phyloP scores from a whole-genome alignment of 2,113 vertebrate species.

The rabbit (Oryctolagus cuniculus) region mOryCun1.1 NC_091438.1:117933501-117934000 shows the following conservation, averaged over 20 bases:
- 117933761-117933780: too few relatives aligned
- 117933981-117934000: too few relatives aligned
- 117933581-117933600: neutral
- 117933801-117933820: too few relatives aligned
- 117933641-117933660: neutral
- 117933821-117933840: too few relatives aligned
- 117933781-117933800: too few relatives aligned
- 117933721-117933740: neutral
- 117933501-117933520: neutral
- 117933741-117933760: slow-evolving; percentile 3
- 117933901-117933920: too few relatives aligned
- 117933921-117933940: too few relatives aligned
- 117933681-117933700: neutral
- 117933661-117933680: neutral
- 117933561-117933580: neutral
- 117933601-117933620: neutral
- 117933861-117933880: too few relatives aligned
- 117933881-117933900: too few relatives aligned
- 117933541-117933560: neutral
- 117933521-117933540: neutral
- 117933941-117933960: too few relatives aligned
- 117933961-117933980: too few relatives aligned
- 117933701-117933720: neutral
- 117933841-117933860: too few relatives aligned
- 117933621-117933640: rapidly evolving